Conservation (phyloP, 2,888 invertebrate species). For the Anarsia innoxiella region DNA sequence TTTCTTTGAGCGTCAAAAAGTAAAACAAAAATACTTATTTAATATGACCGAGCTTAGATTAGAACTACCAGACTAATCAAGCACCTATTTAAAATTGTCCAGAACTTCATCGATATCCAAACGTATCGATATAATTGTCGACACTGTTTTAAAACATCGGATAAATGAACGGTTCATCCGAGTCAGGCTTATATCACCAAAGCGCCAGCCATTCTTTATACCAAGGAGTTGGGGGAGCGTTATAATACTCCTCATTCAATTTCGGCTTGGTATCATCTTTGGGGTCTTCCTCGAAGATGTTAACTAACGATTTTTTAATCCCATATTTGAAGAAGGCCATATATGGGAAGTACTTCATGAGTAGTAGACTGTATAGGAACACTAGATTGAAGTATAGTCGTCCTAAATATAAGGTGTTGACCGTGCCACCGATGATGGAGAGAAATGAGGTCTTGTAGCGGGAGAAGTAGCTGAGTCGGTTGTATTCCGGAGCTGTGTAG, state of each 20-base stretch:
- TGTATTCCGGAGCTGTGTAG: constrained; percentile 59
- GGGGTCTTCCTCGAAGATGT: constrained; percentile 68
- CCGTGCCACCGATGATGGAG: constrained; percentile 21
- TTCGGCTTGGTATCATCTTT: constrained; percentile 43
- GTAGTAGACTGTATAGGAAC: constrained; percentile 72
- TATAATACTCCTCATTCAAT: constrained; percentile 46
- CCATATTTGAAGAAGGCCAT: constrained; percentile 81
- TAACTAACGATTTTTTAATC: constrained; percentile 73
- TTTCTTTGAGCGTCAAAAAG: too few relatives aligned
- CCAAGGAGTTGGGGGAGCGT: constrained; percentile 29
- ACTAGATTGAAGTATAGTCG: constrained; percentile 77
- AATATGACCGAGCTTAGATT: too few relatives aligned
- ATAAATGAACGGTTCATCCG: too few relatives aligned
- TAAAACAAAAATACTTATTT: too few relatives aligned
- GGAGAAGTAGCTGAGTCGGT: constrained; percentile 37
- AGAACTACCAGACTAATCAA: too few relatives aligned
- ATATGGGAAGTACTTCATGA: constrained; percentile 81
- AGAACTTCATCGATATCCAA: too few relatives aligned
- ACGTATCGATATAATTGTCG: too few relatives aligned
- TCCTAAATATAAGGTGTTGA: constrained; percentile 67
- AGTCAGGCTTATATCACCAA: constrained; percentile 28
- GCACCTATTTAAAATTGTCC: too few relatives aligned
- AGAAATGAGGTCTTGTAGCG: constrained; percentile 43
- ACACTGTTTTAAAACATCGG: too few relatives aligned
- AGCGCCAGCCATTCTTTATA: constrained; percentile 32